Percentiles rank a stretch among this genome's conserved stretches.
Conservation (phyloP, 2,888 invertebrate genomes). For the Cantharis nigra region DNA sequence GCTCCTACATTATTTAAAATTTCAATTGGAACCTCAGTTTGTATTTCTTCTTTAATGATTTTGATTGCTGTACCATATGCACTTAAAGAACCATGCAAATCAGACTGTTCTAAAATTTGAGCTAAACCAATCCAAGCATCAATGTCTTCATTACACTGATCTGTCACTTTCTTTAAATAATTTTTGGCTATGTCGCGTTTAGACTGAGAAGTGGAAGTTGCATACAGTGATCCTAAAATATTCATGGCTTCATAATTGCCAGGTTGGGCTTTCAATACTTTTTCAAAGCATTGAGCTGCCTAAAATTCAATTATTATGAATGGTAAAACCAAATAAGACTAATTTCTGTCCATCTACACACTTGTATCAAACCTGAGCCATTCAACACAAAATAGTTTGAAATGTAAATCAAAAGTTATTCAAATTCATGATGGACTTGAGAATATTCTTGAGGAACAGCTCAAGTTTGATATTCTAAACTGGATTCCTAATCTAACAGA, state of each 20-base stretch:
- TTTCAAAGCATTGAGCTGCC: conserved; percentile 98
- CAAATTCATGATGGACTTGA: too few relatives aligned
- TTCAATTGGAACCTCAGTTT: conserved; percentile 95
- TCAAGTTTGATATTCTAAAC: neutral
- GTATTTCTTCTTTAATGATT: conserved; percentile 89
- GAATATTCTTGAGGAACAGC: too few relatives aligned
- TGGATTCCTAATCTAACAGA: neutral
- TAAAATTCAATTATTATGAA: conserved; percentile 48
- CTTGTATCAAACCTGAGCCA: neutral
- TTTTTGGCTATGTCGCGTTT: conserved; percentile 92
- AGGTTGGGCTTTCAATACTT: conserved; percentile 95
- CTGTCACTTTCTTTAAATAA: conserved; percentile 92
- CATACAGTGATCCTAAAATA: conserved; percentile 96
- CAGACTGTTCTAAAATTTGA: conserved; percentile 95
- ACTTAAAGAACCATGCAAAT: conserved; percentile 83
- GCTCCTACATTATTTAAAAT: conserved; percentile 97
- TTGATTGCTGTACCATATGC: conserved; percentile 94
- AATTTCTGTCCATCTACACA: neutral
- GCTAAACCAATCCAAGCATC: conserved; percentile 99
- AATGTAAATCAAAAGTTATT: too few relatives aligned
- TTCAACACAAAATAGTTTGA: too few relatives aligned
- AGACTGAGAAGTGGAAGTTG: conserved; percentile 84
- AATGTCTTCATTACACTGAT: conserved; percentile 96
- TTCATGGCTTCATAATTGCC: conserved; percentile 99
- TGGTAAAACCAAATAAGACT: neutral